Conservation (phyloP, 2,797 vertebrate genomes). For the Microctenopoma lineatum region DNA sequence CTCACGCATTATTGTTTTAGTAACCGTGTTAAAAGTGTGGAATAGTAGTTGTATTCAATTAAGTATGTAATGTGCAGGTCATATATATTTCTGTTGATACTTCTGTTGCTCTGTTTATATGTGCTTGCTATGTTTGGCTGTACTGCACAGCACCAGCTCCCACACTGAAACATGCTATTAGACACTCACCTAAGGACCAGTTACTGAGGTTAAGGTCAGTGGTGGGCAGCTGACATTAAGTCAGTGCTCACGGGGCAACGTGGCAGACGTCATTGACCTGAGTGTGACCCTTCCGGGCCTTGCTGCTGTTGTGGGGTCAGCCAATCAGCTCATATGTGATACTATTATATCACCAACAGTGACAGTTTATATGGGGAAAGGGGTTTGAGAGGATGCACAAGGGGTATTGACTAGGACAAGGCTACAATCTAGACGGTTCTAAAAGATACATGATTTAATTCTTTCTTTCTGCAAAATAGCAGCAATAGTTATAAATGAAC, state of each 20-base stretch:
- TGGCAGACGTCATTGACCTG: conserved; percentile 66
- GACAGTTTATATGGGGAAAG: conserved; percentile 29
- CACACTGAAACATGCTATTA: conserved; percentile 31
- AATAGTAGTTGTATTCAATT: not conserved
- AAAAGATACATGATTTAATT: not conserved
- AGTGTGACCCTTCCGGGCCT: conserved; percentile 45
- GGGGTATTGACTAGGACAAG: conserved; percentile 1
- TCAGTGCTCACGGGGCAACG: conserved; percentile 52
- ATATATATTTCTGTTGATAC: not conserved
- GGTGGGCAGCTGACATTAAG: conserved; percentile 60
- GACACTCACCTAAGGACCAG: conserved; percentile 23
- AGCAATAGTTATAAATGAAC: not conserved
- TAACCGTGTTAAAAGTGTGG: not conserved
- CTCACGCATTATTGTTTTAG: not conserved
- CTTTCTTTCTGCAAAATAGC: not conserved
- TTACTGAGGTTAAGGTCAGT: conserved; percentile 49
- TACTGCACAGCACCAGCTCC: conserved; percentile 18
- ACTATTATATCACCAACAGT: conserved; percentile 54
- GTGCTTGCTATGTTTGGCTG: conserved; percentile 15
- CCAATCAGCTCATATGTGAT: conserved; percentile 46
- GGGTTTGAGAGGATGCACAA: conserved; percentile 19
- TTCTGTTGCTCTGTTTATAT: not conserved
- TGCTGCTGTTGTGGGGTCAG: conserved; percentile 65
- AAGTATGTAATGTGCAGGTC: not conserved
- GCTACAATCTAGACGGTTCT: not conserved